Conservation (phyloP, 2,113 vertebrate genomes). For the Arothron firmamentum region DNA sequence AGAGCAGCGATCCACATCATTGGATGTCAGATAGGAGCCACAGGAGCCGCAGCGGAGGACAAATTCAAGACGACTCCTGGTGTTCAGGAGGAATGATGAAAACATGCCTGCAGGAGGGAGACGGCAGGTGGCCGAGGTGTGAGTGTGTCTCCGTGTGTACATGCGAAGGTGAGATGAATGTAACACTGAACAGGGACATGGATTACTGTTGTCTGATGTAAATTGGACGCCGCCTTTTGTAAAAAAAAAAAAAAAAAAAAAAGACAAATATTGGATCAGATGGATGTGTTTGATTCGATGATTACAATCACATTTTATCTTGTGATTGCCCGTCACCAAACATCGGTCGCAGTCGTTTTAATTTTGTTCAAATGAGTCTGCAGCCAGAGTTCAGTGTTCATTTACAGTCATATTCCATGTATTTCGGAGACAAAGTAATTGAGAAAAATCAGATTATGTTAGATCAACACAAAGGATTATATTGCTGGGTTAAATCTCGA, state of each 20-base stretch:
- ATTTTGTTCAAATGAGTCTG: slow-evolving; percentile 18
- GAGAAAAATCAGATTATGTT: slow-evolving; percentile 69
- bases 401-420: slow-evolving; percentile 49
- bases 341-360: background rate
- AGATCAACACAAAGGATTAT: slow-evolving; percentile 72
- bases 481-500: slow-evolving; percentile 65
- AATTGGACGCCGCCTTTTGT: slow-evolving; percentile 31
- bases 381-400: slow-evolving; percentile 38
- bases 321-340: slow-evolving; percentile 10
- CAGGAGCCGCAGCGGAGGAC: slow-evolving; percentile 24
- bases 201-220: slow-evolving; percentile 31
- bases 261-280: slow-evolving; percentile 37
- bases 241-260: slow-evolving; percentile 10
- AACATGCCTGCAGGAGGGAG: slow-evolving; percentile 48
- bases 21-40: slow-evolving; percentile 43
- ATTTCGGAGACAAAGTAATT: slow-evolving; percentile 66
- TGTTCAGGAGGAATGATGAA: slow-evolving; percentile 50
- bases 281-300: slow-evolving; percentile 16
- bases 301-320: slow-evolving; percentile 15
- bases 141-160: slow-evolving; percentile 9
- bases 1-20: slow-evolving; percentile 45
- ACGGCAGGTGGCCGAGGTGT: slow-evolving; percentile 35
- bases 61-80: slow-evolving; percentile 50
- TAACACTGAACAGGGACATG: slow-evolving; percentile 16
- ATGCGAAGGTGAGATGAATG: slow-evolving; percentile 28